phyloP scores from a whole-genome alignment of 2,797 vertebrate species.

The Chloroceryle inda region DNA sequence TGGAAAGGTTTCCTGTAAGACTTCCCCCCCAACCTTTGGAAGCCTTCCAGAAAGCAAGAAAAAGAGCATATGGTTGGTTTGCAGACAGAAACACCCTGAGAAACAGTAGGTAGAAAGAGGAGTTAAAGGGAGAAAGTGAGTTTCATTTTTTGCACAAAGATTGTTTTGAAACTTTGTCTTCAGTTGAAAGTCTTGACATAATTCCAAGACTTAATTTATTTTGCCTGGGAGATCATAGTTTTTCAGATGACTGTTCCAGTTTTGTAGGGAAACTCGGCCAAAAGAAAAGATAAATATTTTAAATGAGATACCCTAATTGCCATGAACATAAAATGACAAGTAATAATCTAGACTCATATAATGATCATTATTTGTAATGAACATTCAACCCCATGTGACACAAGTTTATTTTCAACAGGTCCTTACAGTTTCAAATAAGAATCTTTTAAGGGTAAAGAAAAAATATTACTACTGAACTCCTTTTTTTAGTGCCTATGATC shows the following conservation, averaged over 20 bases:
- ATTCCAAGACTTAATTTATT: slow-evolving; percentile 46
- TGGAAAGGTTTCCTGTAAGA: slow-evolving; percentile 63
- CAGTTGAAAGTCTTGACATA: slow-evolving; percentile 17
- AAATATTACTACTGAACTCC: not conserved
- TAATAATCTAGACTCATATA: not conserved
- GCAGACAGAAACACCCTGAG: not conserved
- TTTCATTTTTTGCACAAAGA: not conserved
- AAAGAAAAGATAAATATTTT: slow-evolving; percentile 50
- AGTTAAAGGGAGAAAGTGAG: not conserved
- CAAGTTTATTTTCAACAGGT: not conserved
- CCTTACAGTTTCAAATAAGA: not conserved
- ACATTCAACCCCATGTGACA: not conserved
- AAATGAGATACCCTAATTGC: not conserved
- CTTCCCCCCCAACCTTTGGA: slow-evolving; percentile 29
- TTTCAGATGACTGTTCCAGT: not conserved
- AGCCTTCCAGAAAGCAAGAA: slow-evolving; percentile 6
- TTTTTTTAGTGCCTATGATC: not conserved
- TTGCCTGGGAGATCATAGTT: not conserved
- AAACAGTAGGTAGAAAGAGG: not conserved
- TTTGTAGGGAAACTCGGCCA: not conserved
- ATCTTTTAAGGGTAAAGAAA: not conserved
- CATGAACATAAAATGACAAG: slow-evolving; percentile 16
- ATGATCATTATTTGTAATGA: not conserved
- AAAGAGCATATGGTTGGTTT: slow-evolving; percentile 28
- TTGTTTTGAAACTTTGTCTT: slow-evolving; percentile 24